Conservation (phyloP, 1,140 invertebrate species). For the Thaumatotibia leucotreta region DNA sequence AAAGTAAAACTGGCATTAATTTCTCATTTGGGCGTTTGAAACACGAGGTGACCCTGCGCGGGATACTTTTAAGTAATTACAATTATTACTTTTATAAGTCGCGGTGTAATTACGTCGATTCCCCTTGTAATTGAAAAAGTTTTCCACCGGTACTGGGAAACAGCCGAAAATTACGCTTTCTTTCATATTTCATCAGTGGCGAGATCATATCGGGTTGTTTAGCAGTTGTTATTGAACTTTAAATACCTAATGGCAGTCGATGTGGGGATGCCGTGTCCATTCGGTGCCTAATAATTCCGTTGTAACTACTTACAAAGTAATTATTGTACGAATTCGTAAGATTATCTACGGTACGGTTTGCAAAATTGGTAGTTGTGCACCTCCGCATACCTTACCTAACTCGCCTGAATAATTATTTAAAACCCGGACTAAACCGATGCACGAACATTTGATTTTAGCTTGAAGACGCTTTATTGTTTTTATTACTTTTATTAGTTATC, state of each 20-base stretch:
- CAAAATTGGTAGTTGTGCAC: too few relatives aligned
- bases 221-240: constrained; percentile 63
- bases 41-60: constrained; percentile 9
- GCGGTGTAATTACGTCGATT: constrained; percentile 33
- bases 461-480: too few relatives aligned
- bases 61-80: constrained; percentile 24
- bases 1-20: constrained; percentile 30
- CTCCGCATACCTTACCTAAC: too few relatives aligned
- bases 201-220: constrained; percentile 61
- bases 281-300: constrained; percentile 44
- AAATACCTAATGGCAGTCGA: constrained; percentile 52
- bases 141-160: constrained; percentile 58
- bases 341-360: too few relatives aligned
- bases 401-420: too few relatives aligned
- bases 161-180: constrained; percentile 55
- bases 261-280: constrained; percentile 42
- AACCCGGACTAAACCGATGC: too few relatives aligned
- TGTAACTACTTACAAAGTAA: constrained; percentile 54
- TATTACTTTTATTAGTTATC: too few relatives aligned
- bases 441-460: too few relatives aligned
- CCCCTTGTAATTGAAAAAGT: constrained; percentile 65
- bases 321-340: constrained; percentile 50
- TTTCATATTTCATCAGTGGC: constrained; percentile 41
- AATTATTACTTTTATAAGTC: constrained; percentile 30
- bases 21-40: constrained; percentile 29